Evolutionary conservation across 1,140 invertebrate species (phyloP).

Genomic region (Drosophila bipectinata): DNA sequence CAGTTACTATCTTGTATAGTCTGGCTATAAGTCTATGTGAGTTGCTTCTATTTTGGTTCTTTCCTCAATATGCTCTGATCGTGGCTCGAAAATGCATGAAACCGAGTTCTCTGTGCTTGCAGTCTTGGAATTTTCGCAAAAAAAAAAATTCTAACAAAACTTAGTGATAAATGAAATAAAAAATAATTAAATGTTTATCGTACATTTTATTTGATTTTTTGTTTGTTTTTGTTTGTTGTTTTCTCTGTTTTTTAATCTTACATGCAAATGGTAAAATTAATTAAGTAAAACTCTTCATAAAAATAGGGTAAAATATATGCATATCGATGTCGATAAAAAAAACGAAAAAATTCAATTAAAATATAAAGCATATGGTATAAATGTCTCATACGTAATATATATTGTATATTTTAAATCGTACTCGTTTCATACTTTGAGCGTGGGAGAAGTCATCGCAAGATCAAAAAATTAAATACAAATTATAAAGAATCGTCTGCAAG

Average conservation of each 20-base stretch:
- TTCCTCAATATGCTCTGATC: constrained; percentile 22
- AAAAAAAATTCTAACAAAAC: constrained; percentile 3
- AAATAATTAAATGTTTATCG: constrained; percentile 55
- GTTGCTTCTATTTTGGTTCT: constrained; percentile 72
- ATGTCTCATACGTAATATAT: constrained; percentile 20
- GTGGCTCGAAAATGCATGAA: constrained; percentile 65
- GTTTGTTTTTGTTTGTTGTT: constrained; percentile 36
- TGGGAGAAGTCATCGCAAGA: constrained; percentile 32
- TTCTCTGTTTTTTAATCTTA: constrained; percentile 60
- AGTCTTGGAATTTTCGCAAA: constrained; percentile 47
- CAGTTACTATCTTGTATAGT: constrained; percentile 34
- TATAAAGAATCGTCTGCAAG: constrained; percentile 52
- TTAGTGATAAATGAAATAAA: not conserved
- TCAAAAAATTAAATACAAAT: constrained; percentile 54
- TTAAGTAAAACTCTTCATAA: constrained; percentile 79
- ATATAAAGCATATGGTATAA: constrained; percentile 56
- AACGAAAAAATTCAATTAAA: constrained; percentile 61
- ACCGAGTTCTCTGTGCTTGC: constrained; percentile 60
- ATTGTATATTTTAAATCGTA: constrained; percentile 4
- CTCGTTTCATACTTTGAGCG: constrained; percentile 39
- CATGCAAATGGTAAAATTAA: constrained; percentile 67
- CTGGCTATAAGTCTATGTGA: constrained; percentile 66
- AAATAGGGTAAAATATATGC: constrained; percentile 73
- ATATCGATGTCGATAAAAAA: constrained; percentile 45
- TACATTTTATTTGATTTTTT: constrained; percentile 72